Conservation (phyloP, 1,140 invertebrate species). For the Drosophila suzukii region DNA sequence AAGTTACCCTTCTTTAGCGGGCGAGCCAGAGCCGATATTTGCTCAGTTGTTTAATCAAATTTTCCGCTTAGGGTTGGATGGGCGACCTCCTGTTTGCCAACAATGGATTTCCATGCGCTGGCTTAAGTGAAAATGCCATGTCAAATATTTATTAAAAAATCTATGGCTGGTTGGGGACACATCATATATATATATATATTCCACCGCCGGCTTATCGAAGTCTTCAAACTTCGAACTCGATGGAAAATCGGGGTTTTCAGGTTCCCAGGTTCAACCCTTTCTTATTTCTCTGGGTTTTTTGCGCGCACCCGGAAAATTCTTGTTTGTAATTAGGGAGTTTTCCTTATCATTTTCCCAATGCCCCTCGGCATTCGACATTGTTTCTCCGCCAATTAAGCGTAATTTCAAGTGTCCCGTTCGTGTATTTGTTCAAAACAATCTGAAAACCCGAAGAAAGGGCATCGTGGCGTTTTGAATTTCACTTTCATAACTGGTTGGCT, state of each 20-base stretch:
- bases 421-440: slow-evolving; percentile 25
- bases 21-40: slow-evolving; percentile 44
- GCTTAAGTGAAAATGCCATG: slow-evolving; percentile 64
- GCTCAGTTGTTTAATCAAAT: slow-evolving; percentile 79
- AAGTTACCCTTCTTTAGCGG: slow-evolving; percentile 43
- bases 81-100: slow-evolving; percentile 30
- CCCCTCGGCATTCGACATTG: slow-evolving; percentile 21
- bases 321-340: slow-evolving; percentile 69
- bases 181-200: slow-evolving; percentile 1
- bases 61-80: slow-evolving; percentile 63
- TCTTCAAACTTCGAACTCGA: not conserved
- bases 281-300: not conserved
- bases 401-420: slow-evolving; percentile 57
- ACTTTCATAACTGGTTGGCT: slow-evolving; percentile 26
- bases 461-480: slow-evolving; percentile 18
- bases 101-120: slow-evolving; percentile 44
- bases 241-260: slow-evolving; percentile 12
- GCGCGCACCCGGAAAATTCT: slow-evolving; percentile 34
- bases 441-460: not conserved
- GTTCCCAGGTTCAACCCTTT: slow-evolving; percentile 41
- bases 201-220: slow-evolving; percentile 4
- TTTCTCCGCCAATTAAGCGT: slow-evolving; percentile 54
- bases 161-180: slow-evolving; percentile 24
- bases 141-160: slow-evolving; percentile 72
- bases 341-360: slow-evolving; percentile 41